Evolutionary conservation across 2,888 invertebrate genomes (phyloP).

Genomic region (Drosophila silvestris): DNA sequence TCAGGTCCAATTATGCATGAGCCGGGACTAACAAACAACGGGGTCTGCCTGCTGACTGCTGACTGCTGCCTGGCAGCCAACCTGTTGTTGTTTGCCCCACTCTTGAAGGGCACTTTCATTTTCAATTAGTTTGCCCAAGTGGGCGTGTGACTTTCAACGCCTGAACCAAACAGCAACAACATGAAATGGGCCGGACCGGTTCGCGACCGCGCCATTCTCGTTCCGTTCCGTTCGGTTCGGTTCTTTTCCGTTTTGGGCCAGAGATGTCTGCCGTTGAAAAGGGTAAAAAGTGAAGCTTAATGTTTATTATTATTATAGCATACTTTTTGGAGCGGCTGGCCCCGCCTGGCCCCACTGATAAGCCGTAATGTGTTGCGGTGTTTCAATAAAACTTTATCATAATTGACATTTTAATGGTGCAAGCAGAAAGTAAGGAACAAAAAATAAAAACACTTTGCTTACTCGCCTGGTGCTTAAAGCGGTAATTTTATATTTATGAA

Average conservation of each 20-base stretch:
- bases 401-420: constrained; percentile 78
- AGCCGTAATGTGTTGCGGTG: constrained; percentile 75
- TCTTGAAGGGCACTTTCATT: constrained; percentile 62
- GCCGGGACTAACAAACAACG: constrained; percentile 12
- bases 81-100: constrained; percentile 59
- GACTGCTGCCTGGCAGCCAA: constrained; percentile 22
- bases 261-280: constrained; percentile 57
- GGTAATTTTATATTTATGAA: constrained; percentile 69
- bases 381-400: constrained; percentile 80
- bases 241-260: constrained; percentile 15
- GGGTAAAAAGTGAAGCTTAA: constrained; percentile 68
- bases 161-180: constrained; percentile 44
- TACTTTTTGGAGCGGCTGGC: constrained; percentile 37
- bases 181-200: constrained; percentile 51
- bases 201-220: neutral
- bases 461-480: constrained; percentile 37
- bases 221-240: neutral
- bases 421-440: constrained; percentile 24
- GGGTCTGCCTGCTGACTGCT: constrained; percentile 15
- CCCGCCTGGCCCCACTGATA: constrained; percentile 63
- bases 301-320: constrained; percentile 78
- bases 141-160: constrained; percentile 79
- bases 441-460: constrained; percentile 22
- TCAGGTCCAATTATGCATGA: constrained; percentile 73
- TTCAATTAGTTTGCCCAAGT: constrained; percentile 78